A percentile compares a stretch with the other conserved stretches of the same genome.
Evolutionary conservation across 2,888 invertebrate species (phyloP).

Genomic region (Eurytoma adleriae): DNA sequence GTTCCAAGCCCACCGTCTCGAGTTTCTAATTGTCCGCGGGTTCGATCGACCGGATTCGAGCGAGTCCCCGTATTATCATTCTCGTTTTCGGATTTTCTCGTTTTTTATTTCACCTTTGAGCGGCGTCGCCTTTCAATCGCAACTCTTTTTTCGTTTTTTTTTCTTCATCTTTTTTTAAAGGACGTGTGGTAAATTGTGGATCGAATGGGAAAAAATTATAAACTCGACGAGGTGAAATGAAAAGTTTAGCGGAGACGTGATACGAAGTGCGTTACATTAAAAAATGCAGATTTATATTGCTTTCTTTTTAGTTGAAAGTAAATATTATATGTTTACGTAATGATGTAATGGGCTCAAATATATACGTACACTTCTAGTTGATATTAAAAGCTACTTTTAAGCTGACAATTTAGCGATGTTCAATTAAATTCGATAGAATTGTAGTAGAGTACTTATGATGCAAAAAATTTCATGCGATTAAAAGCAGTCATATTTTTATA

Average conservation of each 20-base stretch:
- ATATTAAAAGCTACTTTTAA: too few species aligned
- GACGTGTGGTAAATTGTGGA: neutral
- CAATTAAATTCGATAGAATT: too few species aligned
- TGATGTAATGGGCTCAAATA: too few species aligned
- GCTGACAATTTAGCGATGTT: too few species aligned
- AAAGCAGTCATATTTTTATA: too few species aligned
- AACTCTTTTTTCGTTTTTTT: neutral
- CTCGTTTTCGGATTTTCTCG: constrained; percentile 18
- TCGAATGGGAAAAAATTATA: neutral
- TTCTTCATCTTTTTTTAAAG: neutral
- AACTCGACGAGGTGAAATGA: neutral
- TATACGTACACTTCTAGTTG: too few species aligned
- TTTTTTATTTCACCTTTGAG: neutral
- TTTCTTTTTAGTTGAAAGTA: neutral
- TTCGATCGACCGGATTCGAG: constrained; percentile 22
- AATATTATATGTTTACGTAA: too few species aligned
- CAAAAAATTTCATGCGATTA: too few species aligned
- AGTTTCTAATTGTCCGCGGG: constrained; percentile 14
- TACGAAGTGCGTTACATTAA: neutral
- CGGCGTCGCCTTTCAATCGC: neutral
- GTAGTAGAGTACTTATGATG: too few species aligned
- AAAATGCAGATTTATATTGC: neutral
- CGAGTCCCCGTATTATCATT: neutral
- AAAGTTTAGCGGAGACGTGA: neutral
- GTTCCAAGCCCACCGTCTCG: constrained; percentile 8